Base-by-base conservation (phyloP, 2,113 vertebrate species). In the Chloropsis hardwickii region DNA sequence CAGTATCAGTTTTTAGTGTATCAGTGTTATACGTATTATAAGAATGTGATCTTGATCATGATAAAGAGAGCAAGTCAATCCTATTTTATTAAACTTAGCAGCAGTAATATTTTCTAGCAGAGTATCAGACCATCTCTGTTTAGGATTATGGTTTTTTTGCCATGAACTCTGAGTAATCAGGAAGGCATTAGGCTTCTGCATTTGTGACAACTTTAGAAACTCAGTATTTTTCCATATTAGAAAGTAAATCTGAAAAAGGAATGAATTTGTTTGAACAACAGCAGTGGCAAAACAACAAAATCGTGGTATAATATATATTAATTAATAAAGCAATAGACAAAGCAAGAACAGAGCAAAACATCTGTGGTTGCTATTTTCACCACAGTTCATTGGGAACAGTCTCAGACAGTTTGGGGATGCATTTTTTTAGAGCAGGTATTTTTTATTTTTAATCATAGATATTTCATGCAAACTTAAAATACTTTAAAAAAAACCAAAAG, bases 21-120 rank as follows among this genome's bases (percentile, higher is more conserved):
- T 91, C 95, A 95, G 92, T 97, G 87, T 94, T n/a, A n/a, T 72
- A 62, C 94, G 96, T 95, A 70, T 97, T 96, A 92, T 79, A 97
- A 91, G 94, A 97, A 85, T 88, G 47, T 82, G 97, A 98, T 98
- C 72, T 71, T 91, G 74, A 57, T 70, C 56, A 47, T 72, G 97
- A 98, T 98, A 98, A 97, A 92, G 91, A 90, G 80, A 94, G 89
- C 44, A 90, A 96, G 96, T 92, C 97, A 97, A 96, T 98, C 94
- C 97, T 71, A 94, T 95, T 98, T 98, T 98, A 98, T 98, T 98
- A 98, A 98, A 97, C 25, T 83, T 92, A 96, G 94, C 77, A 95
- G 61, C 37, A 95, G 88, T 91, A 96, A 95, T 97, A 97, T 96
- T 66, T 96, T 73, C 90, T 47, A 92, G 73, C 48, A 70, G 57